phyloP scores from a whole-genome alignment of 2,888 invertebrate species.

The Melanophora roralis region DNA sequence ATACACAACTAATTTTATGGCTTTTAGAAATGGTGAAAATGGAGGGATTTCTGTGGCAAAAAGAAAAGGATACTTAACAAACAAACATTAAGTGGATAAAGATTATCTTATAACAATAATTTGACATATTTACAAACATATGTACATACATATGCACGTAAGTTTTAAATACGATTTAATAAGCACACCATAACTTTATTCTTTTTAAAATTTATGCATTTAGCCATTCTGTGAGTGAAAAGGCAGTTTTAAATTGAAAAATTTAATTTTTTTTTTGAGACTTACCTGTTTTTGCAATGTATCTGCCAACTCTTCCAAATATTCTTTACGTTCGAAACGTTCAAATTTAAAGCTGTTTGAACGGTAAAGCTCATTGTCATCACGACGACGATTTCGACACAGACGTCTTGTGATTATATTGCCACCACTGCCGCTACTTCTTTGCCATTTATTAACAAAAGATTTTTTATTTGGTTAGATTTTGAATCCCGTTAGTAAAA shows the following conservation, averaged over 20 bases:
- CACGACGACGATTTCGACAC: slow-evolving; percentile 84
- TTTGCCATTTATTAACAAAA: slow-evolving; percentile 24
- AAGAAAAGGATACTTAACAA: background rate
- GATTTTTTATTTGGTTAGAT: background rate
- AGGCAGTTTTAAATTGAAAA: too few species aligned
- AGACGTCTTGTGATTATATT: slow-evolving; percentile 83
- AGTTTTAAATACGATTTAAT: slow-evolving; percentile 24
- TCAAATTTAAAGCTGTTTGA: slow-evolving; percentile 94
- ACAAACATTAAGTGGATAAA: background rate
- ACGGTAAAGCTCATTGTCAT: slow-evolving; percentile 90
- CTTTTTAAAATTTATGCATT: background rate
- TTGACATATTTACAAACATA: too few species aligned
- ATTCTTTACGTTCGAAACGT: slow-evolving; percentile 85
- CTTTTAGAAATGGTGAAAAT: background rate
- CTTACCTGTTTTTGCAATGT: slow-evolving; percentile 84
- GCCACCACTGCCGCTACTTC: slow-evolving; percentile 73
- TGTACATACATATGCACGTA: background rate
- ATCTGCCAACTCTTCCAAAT: slow-evolving; percentile 81
- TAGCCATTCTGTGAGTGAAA: background rate
- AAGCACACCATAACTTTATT: slow-evolving; percentile 12
- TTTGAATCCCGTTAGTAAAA: background rate
- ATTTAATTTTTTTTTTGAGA: slow-evolving; percentile 57
- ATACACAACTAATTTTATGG: slow-evolving; percentile 26
- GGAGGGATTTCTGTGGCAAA: background rate
- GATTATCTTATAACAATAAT: background rate